Evolutionary conservation across 2,113 vertebrate species (phyloP).

Genomic region (Nansenia antarctica): DNA sequence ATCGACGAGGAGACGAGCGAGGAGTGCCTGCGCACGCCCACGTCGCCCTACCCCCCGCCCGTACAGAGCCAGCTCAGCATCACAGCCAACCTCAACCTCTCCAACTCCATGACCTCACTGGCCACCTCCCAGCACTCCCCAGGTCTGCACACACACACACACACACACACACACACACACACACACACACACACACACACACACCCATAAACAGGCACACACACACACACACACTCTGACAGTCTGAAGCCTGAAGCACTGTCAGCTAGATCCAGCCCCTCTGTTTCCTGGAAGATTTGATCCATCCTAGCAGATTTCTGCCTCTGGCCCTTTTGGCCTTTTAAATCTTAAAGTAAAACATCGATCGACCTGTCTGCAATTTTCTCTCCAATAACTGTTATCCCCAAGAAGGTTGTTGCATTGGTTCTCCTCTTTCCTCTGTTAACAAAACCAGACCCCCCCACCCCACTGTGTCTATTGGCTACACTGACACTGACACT

Average conservation of each 20-base stretch:
- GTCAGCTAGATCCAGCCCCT: neutral
- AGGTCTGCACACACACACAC: conserved; percentile 72
- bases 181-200: conserved; percentile 2
- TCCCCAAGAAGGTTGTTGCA: no score
- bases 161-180: neutral
- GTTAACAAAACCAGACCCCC: no score
- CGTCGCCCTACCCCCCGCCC: conserved; percentile 86
- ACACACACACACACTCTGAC: neutral
- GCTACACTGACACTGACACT: no score
- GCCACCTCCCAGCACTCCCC: conserved; percentile 92
- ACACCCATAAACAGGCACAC: neutral
- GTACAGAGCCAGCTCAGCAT: conserved; percentile 91
- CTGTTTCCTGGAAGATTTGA: neutral
- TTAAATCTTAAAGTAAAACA: neutral
- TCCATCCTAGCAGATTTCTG: neutral
- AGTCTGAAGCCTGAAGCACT: neutral
- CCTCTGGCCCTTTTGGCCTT: neutral
- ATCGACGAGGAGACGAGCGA: conserved; percentile 89
- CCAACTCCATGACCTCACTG: conserved; percentile 92
- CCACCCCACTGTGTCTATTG: no score
- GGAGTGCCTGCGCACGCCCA: conserved; percentile 87
- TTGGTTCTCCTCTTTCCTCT: no score
- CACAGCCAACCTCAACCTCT: conserved; percentile 90
- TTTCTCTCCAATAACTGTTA: neutral
- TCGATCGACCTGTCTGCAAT: neutral